Conservation (phyloP, 2,888 invertebrate genomes). For the Amiota mariae region DNA sequence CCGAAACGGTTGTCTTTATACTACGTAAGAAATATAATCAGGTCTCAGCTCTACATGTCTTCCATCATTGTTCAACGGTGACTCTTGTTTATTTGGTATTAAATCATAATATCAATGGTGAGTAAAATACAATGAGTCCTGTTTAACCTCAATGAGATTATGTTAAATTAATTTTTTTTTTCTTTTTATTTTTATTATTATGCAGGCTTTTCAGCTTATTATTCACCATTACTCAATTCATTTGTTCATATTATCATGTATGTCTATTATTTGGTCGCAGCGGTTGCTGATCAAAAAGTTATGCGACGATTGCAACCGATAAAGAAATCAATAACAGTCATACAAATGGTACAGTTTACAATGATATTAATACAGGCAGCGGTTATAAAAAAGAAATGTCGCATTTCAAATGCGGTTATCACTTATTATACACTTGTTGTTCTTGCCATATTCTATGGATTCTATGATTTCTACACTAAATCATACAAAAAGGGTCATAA, state of each 20-base stretch:
- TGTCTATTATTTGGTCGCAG: constrained; percentile 80
- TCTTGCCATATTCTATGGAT: constrained; percentile 80
- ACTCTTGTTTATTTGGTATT: constrained; percentile 77
- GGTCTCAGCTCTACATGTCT: constrained; percentile 82
- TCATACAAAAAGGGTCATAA: constrained; percentile 74
- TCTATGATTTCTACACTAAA: constrained; percentile 80
- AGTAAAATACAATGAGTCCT: constrained; percentile 43
- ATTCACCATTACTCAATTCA: constrained; percentile 80
- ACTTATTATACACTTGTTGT: constrained; percentile 78
- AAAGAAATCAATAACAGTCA: constrained; percentile 78
- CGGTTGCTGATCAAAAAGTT: constrained; percentile 76
- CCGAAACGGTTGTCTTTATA: constrained; percentile 83
- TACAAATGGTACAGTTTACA: constrained; percentile 84
- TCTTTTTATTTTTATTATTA: constrained; percentile 6
- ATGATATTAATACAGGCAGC: constrained; percentile 77
- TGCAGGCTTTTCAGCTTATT: constrained; percentile 80
- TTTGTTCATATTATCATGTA: constrained; percentile 85
- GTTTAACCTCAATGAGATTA: too few relatives aligned
- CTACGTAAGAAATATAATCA: constrained; percentile 82
- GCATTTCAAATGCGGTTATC: constrained; percentile 75
- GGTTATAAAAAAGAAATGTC: constrained; percentile 73
- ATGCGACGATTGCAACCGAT: constrained; percentile 76
- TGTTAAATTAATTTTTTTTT: not conserved
- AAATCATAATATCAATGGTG: constrained; percentile 80
- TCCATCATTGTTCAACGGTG: constrained; percentile 81